These are phyloP conservation scores for Drosophila dives DNA, from an alignment of 2,888 invertebrate genomes.

Conservation along the genomic window DNA sequence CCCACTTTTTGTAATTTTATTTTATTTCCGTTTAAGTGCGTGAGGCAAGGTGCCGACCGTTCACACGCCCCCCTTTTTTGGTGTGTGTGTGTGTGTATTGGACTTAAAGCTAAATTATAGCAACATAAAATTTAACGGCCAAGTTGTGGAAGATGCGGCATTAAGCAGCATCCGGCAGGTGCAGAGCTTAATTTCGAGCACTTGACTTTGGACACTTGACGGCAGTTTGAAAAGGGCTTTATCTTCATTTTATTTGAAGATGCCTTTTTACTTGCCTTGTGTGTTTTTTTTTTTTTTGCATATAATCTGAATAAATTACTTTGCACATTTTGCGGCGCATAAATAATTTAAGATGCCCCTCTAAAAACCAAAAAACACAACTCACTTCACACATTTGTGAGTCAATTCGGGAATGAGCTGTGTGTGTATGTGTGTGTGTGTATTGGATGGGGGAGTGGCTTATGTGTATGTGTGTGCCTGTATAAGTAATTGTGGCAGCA, in stretches of 20 bases:
- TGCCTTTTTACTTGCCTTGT: slow-evolving; percentile 23
- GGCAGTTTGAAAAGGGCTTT: slow-evolving; percentile 68
- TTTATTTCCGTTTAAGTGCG: slow-evolving; percentile 80
- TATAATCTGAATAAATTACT: slow-evolving; percentile 74
- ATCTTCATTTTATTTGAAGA: slow-evolving; percentile 71
- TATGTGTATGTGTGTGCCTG: neutral
- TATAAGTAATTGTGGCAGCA: slow-evolving; percentile 29
- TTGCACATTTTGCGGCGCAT: slow-evolving; percentile 79
- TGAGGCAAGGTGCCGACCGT: slow-evolving; percentile 47
- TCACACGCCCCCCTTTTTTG: neutral
- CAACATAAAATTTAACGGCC: slow-evolving; percentile 76
- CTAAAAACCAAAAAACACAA: neutral
- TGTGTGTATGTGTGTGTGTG: slow-evolving; percentile 2
- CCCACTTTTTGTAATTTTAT: slow-evolving; percentile 81
- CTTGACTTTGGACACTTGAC: slow-evolving; percentile 74
- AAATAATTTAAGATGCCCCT: slow-evolving; percentile 65
- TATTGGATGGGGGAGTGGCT: neutral
- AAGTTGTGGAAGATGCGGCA: slow-evolving; percentile 41
- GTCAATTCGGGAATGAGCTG: slow-evolving; percentile 15
- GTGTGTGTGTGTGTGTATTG: slow-evolving; percentile 26
- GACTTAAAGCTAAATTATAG: slow-evolving; percentile 80
- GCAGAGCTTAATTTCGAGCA: slow-evolving; percentile 77
- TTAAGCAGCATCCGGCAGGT: slow-evolving; percentile 53
- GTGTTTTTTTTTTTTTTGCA: slow-evolving; percentile 66
- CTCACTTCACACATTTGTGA: slow-evolving; percentile 36